Evolutionary conservation across 2,888 invertebrate species (phyloP), one percentile per base, ranked within the genome.

Genomic region (Elysia crispata): DNA sequence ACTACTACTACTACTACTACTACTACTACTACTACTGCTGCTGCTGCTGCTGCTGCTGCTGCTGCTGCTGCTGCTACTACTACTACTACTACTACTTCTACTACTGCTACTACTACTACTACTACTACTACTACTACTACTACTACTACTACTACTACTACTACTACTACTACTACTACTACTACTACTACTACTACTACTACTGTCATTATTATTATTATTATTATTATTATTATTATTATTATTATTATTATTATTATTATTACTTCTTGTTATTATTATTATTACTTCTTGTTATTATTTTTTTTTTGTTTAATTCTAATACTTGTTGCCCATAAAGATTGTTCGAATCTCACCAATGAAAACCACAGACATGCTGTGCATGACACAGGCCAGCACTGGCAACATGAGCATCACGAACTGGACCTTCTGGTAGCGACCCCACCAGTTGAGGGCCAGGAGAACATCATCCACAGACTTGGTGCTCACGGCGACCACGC

Each of bases 351-450:
- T 25, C 73, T 57, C 20, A 81, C 82, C 80, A 30, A 81, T 76
- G 60, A 82, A 82, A n/a, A 82, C 73, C 1, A 82, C 73, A 41
- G 82, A 78, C 60, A 82, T 69, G 41, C 64, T 67, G 67, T 82
- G 75, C 23, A 79, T 28, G 1, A 76, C 80, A 18, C 62, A 33
- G 0, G 80, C 41, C 20, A 82, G 31, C 1, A 67, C 57, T 8
- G 75, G 72, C 15, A 81, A 28, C 50, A 81, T 50, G 1, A 54
- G 13, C 25, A 76, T 64, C 8, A 79, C 30, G 28, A 82, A 73
- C 74, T 82, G 82, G 1, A 79, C 1, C 0, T 60, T 33, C 62
- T 82, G 82, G 60, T 78, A 82, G 0, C 76, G 76, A 1, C 82
- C 82, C 23, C 66, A 69, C 82, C 82, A 80, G n/a, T 79, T 73